Evolutionary conservation across 2,113 vertebrate species (phyloP), one percentile per base, ranked within the genome.

Genomic region (Willisornis vidua): DNA sequence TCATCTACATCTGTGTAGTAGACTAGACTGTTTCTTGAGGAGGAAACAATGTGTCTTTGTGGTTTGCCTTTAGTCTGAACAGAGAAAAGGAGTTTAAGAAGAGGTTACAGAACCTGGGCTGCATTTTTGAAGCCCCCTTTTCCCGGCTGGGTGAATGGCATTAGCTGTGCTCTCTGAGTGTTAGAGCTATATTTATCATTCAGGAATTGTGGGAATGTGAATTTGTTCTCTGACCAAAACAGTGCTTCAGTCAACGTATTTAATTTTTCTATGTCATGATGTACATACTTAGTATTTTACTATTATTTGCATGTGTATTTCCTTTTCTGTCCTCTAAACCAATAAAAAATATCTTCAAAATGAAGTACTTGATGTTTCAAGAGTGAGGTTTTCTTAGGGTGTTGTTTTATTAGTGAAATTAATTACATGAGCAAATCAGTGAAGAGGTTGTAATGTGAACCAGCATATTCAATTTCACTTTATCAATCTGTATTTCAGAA

Each of bases 401-500:
- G 35, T 84, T 12, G 1, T 78, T 90, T 81, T 78, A 45, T 95
- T 90, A 84, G 48, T 0, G 0, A 82, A 88, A 86, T 65, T 11
- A 45, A 52, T 90, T 90, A 74, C 22, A 61, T 88, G 88, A 93
- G 26, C 61, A 95, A 94, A 93, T 86, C 70, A 52, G 72, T 90
- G 52, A 75, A 96, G 61, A 93, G 88, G 45, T 29, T 28, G 73
- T 68, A 95, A 84, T 33, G 31, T 67, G 75, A 94, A 68, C 68
- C 55, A 70, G 45, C 66, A 84, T 93, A 89, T 82, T 92, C 41
- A 80, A 74, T 96, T 93, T 90, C 73, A 75, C 28, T 89, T 84
- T 49, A 92, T 58, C 76, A 68, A 41, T 96, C 72, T 90, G 65
- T 94, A 86, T 92, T 92, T 90, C 76, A 86, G 90, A 86, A 92